Percentiles rank a stretch among this genome's conserved stretches.
Conservation (phyloP, 1,140 invertebrate species). For the Idris sp. region DNA sequence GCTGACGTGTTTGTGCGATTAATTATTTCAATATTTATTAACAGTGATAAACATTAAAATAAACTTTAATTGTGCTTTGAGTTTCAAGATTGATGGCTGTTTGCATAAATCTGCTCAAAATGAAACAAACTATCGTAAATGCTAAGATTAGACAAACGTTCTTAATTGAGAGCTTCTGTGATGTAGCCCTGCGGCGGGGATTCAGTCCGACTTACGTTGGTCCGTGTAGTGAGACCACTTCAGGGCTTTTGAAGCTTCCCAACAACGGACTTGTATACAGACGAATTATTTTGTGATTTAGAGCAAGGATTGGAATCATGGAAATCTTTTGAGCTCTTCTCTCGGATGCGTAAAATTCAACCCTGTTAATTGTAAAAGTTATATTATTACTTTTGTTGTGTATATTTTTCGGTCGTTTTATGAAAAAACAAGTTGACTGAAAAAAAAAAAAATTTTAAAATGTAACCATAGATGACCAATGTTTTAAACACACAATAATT, state of each 20-base stretch:
- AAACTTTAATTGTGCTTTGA: background rate
- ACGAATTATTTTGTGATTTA: slow-evolving; percentile 73
- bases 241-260: slow-evolving; percentile 57
- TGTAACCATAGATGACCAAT: too few relatives aligned
- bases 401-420: background rate
- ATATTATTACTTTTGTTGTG: background rate
- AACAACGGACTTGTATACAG: slow-evolving; percentile 25
- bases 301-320: slow-evolving; percentile 49
- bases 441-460: slow-evolving; percentile 1
- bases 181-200: slow-evolving; percentile 53
- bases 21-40: slow-evolving; percentile 18
- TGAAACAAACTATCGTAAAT: slow-evolving; percentile 27
- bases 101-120: slow-evolving; percentile 23
- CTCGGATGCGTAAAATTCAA: background rate
- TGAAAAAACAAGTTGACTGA: too few relatives aligned
- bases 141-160: slow-evolving; percentile 43
- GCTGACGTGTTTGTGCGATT: slow-evolving; percentile 6
- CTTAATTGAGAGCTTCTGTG: slow-evolving; percentile 49
- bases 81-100: slow-evolving; percentile 1
- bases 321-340: slow-evolving; percentile 50
- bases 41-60: background rate
- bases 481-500: too few relatives aligned
- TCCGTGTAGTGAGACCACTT: slow-evolving; percentile 54
- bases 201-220: slow-evolving; percentile 47
- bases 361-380: slow-evolving; percentile 5